These are phyloP conservation scores for Delphinapterus leucas DNA, from an alignment of 2,113 vertebrate species.

Conservation along the genomic window DNA sequence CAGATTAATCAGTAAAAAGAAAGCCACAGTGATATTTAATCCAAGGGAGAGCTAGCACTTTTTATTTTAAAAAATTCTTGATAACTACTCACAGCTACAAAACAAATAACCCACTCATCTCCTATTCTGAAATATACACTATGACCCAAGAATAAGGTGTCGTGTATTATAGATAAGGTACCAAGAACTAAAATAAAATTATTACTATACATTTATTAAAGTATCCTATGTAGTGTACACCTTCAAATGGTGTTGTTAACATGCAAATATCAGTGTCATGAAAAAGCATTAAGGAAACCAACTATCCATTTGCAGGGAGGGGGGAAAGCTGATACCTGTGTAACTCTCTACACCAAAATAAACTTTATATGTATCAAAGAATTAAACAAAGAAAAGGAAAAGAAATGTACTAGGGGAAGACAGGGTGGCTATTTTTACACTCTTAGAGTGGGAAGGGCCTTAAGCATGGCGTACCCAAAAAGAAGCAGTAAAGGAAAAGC, in stretches of 20 bases:
- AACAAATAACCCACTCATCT: neutral
- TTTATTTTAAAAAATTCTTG: neutral
- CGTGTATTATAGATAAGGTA: neutral
- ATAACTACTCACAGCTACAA: neutral
- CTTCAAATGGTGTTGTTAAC: neutral
- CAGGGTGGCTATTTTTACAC: neutral
- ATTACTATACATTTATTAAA: neutral
- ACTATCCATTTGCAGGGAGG: neutral
- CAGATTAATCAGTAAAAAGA: neutral
- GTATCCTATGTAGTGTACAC: neutral
- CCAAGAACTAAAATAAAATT: neutral
- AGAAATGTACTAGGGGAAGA: neutral
- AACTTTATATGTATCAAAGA: neutral
- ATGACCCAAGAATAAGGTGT: neutral
- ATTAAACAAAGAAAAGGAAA: neutral
- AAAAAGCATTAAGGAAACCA: neutral
- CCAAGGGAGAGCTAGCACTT: neutral
- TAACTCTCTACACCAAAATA: neutral
- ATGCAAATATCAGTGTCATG: neutral
- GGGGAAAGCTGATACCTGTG: neutral
- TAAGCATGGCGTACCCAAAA: neutral
- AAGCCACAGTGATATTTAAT: neutral
- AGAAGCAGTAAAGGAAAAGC: neutral
- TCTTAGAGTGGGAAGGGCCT: neutral
- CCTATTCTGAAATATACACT: neutral